Base-by-base conservation (phyloP, 2,888 invertebrate species). In the Resseliella maxima region DNA sequence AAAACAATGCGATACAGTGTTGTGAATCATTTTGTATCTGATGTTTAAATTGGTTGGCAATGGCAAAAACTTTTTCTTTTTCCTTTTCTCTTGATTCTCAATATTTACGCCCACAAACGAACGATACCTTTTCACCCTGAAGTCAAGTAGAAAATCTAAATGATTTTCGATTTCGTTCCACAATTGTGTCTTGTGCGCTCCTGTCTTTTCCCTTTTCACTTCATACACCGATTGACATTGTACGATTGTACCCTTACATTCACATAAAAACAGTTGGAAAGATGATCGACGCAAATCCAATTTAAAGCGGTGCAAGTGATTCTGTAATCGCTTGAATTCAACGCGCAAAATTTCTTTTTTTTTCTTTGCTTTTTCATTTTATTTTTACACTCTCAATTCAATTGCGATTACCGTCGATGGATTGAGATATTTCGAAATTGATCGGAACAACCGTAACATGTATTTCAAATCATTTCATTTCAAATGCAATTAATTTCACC, bases 241-340 rank as follows among this genome's bases (percentile, higher is more conserved):
- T n/a, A n/a, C n/a, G n/a, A n/a, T n/a, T n/a, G n/a, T n/a, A n/a
- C n/a, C n/a, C n/a, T n/a, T n/a, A n/a, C n/a, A n/a, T n/a, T n/a
- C n/a, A n/a, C n/a, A n/a, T n/a, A n/a, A n/a, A n/a, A n/a, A n/a
- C n/a, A n/a, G n/a, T n/a, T n/a, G n/a, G 59, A 59, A 59, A 59
- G 24, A 59, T 59, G 59, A 59, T 59, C 59, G 27, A 27, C 59
- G 15, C 59, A 59, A 59, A 59, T 59, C 59, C 27, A 59, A 59
- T 59, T 59, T 59, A 59, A 59, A 59, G 59, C n/a, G n/a, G n/a
- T 59, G 59, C 59, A 59, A 24, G 59, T 59, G 59, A 59, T 59
- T 59, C 59, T 24, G 59, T 59, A 59, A 59, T 59, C 59, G 59
- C 59, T 24, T 59, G 59, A 59, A 59, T 59, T 27, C 59, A 59